phyloP scores from a whole-genome alignment of 2,888 invertebrate species.

The Ophion costatus region DNA sequence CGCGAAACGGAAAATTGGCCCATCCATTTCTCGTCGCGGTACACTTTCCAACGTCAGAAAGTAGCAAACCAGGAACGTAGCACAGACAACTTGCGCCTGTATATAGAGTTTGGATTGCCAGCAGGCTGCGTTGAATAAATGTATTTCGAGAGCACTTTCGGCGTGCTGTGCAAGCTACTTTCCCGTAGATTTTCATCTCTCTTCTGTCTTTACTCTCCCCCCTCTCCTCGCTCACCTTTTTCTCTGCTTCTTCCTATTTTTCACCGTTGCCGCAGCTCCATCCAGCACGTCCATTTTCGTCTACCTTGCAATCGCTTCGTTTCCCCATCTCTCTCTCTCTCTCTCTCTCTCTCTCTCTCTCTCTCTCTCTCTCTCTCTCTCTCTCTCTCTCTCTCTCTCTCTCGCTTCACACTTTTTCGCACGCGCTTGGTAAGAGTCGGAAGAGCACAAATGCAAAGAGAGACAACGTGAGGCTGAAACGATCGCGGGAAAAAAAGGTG shows the following conservation, averaged over 20 bases:
- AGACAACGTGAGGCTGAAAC: conserved; percentile 55
- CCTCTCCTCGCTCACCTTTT: neutral
- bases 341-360: conserved; percentile 15
- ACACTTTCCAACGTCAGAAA: conserved; percentile 68
- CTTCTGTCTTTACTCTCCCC: conserved; percentile 38
- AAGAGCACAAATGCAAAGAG: conserved; percentile 26
- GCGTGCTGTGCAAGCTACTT: conserved; percentile 56
- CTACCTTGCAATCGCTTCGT: conserved; percentile 42
- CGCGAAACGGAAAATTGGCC: conserved; percentile 80
- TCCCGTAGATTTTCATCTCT: conserved; percentile 63
- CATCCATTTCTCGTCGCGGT: conserved; percentile 79
- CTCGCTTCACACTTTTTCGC: conserved; percentile 36
- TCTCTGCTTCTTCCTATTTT: conserved; percentile 29
- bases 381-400: conserved; percentile 19
- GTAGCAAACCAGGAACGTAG: conserved; percentile 35
- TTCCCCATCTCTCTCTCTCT: conserved; percentile 19
- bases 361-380: conserved; percentile 14
- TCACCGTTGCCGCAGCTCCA: conserved; percentile 36
- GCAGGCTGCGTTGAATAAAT: conserved; percentile 78
- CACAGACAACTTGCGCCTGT: conserved; percentile 50
- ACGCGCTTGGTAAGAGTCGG: conserved; percentile 49
- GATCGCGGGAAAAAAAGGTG: conserved; percentile 49
- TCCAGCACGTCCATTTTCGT: conserved; percentile 39
- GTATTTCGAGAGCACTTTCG: conserved; percentile 72
- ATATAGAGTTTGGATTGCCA: conserved; percentile 71